Base-by-base conservation (phyloP, 2,888 invertebrate genomes). In the Watsonalla binaria region DNA sequence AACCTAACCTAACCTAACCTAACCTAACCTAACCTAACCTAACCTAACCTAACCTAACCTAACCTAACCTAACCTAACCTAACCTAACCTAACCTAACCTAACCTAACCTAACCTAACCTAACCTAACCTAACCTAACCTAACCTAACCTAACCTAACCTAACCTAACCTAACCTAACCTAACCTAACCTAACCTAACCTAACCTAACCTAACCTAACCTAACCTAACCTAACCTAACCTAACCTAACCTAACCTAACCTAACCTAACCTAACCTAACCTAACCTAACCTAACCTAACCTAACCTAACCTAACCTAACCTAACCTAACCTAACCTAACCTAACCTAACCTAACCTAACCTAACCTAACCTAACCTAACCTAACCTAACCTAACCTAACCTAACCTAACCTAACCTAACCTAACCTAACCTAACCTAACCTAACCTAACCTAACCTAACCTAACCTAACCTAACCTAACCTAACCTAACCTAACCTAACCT, bases 401-500 rank as follows among this genome's bases (percentile, higher is more conserved):
- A 53, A 53, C 53, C 53, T 53, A 53, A 53, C 53, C 53, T 49
- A 53, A 51, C 52, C 50, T 37, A 54, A 51, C 54, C 51, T 51
- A 55, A 55, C 55, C 55, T 55, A 55, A 55, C 55, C 55, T 55
- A 53, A 56, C 56, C 56, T 56, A 56, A 56, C 56, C 56, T 56
- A 55, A 55, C 55, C 55, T 55, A 55, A 54, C 54, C 55, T 57
- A 54, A 57, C 57, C 57, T 57, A 57, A 54, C 54, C 57, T 54
- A 58, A 56, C 55, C 58, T 52, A 52, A 55, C 55, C 55, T 51
- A 52, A 55, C 52, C 57, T 57, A 55, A 60, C 54, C 57, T 55
- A 55, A 60, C 57, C 57, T 57, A 57, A 57, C 55, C 60, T 59
- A 59, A 58, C 58, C 58, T 58, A 56, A 58, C 55, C 58, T 55